These are phyloP conservation scores for cattle (Bos taurus) DNA, from an alignment of 2,113 vertebrate genomes.

Conservation along the genomic window ARS-UCD2.0 NC_037344.1:60473001-60473500, in stretches of 20 bases:
- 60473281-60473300: rapidly evolving
- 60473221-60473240: rapidly evolving
- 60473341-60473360: neutral
- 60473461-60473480: neutral
- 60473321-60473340: neutral
- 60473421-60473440: rapidly evolving
- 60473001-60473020: rapidly evolving
- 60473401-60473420: rapidly evolving
- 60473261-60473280: neutral
- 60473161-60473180: rapidly evolving
- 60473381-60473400: rapidly evolving
- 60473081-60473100: rapidly evolving
- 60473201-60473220: rapidly evolving
- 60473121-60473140: rapidly evolving
- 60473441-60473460: rapidly evolving
- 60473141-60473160: neutral
- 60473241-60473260: rapidly evolving
- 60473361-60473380: rapidly evolving
- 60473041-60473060: rapidly evolving
- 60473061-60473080: neutral
- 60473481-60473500: rapidly evolving
- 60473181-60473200: rapidly evolving
- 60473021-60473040: rapidly evolving
- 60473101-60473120: rapidly evolving
- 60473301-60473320: neutral